Percentiles rank a stretch among this genome's conserved stretches.
These are phyloP conservation scores for Onchidella celtica DNA, from an alignment of 2,888 invertebrate genomes.

Conservation along the genomic window DNA sequence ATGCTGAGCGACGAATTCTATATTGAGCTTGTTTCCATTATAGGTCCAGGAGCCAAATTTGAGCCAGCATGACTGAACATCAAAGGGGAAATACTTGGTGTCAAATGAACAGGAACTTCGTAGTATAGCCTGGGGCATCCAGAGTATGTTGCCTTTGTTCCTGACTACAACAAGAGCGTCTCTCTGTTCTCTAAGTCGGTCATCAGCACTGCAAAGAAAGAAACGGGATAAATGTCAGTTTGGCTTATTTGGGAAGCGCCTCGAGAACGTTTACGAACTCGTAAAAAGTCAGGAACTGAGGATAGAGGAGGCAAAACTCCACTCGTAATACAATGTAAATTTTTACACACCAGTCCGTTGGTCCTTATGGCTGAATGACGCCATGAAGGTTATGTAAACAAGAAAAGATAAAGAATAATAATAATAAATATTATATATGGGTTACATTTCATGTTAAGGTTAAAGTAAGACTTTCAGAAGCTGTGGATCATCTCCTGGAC, in stretches of 20 bases:
- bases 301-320: neutral
- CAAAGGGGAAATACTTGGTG: conserved; percentile 79
- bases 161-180: conserved; percentile 77
- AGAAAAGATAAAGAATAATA: no score
- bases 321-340: no score
- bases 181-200: conserved; percentile 77
- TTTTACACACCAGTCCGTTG: no score
- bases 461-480: no score
- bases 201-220: conserved; percentile 76
- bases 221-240: no score
- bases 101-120: conserved; percentile 78
- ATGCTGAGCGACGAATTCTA: conserved; percentile 64
- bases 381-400: no score
- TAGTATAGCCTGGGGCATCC: conserved; percentile 78
- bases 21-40: conserved; percentile 74
- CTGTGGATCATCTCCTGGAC: no score
- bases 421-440: no score
- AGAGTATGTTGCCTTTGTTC: conserved; percentile 69
- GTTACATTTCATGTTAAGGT: no score
- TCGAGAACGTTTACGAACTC: neutral
- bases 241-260: neutral
- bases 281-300: neutral
- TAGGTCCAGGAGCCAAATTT: conserved; percentile 80
- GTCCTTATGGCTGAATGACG: no score
- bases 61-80: conserved; percentile 76